These are phyloP conservation scores for Tylochromis polylepis DNA, from an alignment of 2,113 vertebrate species.

Conservation along the genomic window DNA sequence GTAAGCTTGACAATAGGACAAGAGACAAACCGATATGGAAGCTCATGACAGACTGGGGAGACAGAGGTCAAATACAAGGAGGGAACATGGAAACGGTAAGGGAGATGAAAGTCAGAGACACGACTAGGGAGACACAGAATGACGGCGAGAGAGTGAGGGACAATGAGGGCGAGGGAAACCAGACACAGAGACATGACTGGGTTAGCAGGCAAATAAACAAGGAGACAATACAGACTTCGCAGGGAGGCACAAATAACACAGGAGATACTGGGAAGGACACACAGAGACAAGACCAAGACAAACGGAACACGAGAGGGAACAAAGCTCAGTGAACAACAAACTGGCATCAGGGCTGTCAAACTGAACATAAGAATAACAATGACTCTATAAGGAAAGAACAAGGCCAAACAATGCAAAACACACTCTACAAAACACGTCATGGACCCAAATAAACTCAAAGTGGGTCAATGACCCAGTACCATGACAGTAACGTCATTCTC, in stretches of 20 bases:
- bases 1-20: no score
- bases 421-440: accelerated
- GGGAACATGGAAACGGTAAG: no score
- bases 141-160: not conserved
- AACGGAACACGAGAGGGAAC: accelerated
- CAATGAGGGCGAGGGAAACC: not conserved
- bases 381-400: not conserved
- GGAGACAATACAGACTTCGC: not conserved
- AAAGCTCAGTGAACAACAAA: not conserved
- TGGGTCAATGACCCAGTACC: not conserved
- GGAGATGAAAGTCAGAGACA: not conserved
- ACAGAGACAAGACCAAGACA: not conserved
- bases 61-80: no score
- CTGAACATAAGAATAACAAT: not conserved
- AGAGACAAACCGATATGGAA: no score
- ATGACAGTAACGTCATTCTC: not conserved
- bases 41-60: no score
- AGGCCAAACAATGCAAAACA: not conserved
- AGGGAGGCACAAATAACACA: not conserved
- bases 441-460: not conserved
- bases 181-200: not conserved
- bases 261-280: not conserved
- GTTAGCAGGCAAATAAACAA: not conserved
- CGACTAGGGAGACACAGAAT: not conserved
- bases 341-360: not conserved